A percentile compares a stretch with the other conserved stretches of the same genome.
Evolutionary conservation across 2,888 invertebrate genomes (phyloP).

Genomic region (Tridacna gigas): DNA sequence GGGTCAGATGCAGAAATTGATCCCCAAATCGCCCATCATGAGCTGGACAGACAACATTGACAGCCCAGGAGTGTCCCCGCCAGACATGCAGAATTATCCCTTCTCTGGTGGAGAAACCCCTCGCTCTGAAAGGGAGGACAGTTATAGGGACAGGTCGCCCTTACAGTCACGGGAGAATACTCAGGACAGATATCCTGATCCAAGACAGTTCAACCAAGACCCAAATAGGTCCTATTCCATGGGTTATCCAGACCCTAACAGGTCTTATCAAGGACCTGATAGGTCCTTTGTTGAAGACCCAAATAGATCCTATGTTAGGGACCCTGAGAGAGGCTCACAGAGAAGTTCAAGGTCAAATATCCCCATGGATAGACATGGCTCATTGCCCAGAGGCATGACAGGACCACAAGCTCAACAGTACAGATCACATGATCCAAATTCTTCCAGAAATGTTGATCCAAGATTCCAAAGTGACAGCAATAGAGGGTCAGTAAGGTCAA

Average conservation of each 20-base stretch:
- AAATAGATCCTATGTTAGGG: conserved; percentile 20
- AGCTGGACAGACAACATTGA: conserved; percentile 70
- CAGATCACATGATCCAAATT: conserved; percentile 35
- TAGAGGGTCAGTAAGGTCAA: conserved; percentile 55
- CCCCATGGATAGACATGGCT: conserved; percentile 48
- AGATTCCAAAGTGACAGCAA: conserved; percentile 43
- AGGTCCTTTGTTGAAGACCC: conserved; percentile 28
- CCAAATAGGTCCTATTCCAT: conserved; percentile 22
- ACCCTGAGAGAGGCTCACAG: conserved; percentile 39
- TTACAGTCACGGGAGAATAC: conserved; percentile 51
- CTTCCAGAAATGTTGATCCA: conserved; percentile 37
- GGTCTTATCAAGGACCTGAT: conserved; percentile 5
- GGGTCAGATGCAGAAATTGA: conserved; percentile 62
- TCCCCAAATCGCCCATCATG: conserved; percentile 73
- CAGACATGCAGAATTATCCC: conserved; percentile 58
- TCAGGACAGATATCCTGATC: conserved; percentile 33
- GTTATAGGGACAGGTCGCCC: conserved; percentile 51
- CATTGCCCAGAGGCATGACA: conserved; percentile 9
- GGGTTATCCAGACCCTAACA: conserved; percentile 28
- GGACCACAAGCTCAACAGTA: conserved; percentile 48
- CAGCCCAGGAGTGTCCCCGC: conserved; percentile 58
- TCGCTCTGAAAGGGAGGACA: conserved; percentile 20
- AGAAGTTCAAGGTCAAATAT: conserved; percentile 33
- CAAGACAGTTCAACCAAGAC: conserved; percentile 24
- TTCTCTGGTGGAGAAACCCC: conserved; percentile 39